Evolutionary conservation across 35 echinoderm and acorn worm genomes (phyloP).

Genomic region (Lytechinus variegatus): DNA sequence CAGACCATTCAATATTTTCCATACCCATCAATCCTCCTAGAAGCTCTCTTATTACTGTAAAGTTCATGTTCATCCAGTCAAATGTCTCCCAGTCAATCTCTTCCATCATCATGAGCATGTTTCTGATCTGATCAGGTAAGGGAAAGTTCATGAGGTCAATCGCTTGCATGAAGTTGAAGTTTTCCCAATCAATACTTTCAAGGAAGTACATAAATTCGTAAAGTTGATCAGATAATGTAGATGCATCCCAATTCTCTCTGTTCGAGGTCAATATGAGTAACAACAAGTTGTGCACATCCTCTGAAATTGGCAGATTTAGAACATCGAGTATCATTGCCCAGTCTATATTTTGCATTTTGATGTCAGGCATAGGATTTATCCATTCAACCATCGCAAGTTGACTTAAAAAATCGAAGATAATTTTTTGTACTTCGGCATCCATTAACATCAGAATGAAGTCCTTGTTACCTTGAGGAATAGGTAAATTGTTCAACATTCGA

Average conservation of each 20-base stretch:
- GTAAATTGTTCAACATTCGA: not conserved
- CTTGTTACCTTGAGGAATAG: slow-evolving; percentile 9
- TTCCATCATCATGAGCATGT: not conserved
- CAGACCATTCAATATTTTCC: not conserved
- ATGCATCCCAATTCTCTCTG: not conserved
- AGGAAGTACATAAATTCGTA: not conserved
- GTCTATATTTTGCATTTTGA: not conserved
- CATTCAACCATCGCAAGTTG: not conserved
- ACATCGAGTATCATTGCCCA: not conserved
- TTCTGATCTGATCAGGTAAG: not conserved
- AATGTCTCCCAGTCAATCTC: not conserved
- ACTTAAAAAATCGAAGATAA: not conserved
- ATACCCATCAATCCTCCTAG: not conserved
- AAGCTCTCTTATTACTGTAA: not conserved
- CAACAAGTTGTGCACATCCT: not conserved
- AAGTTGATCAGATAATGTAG: not conserved
- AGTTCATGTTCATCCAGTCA: slow-evolving; percentile 21
- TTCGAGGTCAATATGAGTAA: not conserved
- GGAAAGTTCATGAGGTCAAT: not conserved
- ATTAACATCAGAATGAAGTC: not conserved
- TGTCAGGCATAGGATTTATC: not conserved
- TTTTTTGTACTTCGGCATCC: not conserved
- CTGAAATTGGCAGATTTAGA: not conserved
- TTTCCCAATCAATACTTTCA: slow-evolving; percentile 17
- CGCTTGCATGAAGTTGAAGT: not conserved